Evolutionary conservation across 2,113 vertebrate genomes (phyloP).

Genomic region (Neofelis nebulosa): DNA sequence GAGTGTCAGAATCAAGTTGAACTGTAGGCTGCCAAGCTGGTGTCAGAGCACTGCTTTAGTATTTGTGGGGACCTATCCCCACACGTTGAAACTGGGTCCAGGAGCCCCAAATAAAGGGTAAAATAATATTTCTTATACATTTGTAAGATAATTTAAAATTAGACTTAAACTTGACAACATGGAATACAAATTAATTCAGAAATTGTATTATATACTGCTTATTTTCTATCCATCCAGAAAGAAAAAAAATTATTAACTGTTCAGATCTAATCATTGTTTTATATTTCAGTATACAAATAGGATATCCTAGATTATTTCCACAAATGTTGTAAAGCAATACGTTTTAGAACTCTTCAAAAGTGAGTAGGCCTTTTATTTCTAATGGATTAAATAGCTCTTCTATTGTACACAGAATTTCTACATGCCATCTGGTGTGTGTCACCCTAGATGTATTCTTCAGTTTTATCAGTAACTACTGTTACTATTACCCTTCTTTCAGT

Average conservation of each 20-base stretch:
- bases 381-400: neutral
- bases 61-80: neutral
- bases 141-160: neutral
- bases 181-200: neutral
- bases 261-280: neutral
- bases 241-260: neutral
- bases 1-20: neutral
- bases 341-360: neutral
- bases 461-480: neutral
- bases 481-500: neutral
- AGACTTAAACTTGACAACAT: neutral
- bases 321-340: neutral
- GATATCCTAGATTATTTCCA: neutral
- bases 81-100: neutral
- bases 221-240: neutral
- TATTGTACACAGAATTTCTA: neutral
- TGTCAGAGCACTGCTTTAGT: neutral
- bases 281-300: neutral
- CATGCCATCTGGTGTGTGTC: neutral
- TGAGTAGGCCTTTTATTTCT: neutral
- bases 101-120: neutral
- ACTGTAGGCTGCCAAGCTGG: neutral
- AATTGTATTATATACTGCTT: neutral
- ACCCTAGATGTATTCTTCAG: neutral
- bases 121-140: neutral